Evolutionary conservation across 2,888 invertebrate genomes (phyloP).

Genomic region (Nymphalis urticae): DNA sequence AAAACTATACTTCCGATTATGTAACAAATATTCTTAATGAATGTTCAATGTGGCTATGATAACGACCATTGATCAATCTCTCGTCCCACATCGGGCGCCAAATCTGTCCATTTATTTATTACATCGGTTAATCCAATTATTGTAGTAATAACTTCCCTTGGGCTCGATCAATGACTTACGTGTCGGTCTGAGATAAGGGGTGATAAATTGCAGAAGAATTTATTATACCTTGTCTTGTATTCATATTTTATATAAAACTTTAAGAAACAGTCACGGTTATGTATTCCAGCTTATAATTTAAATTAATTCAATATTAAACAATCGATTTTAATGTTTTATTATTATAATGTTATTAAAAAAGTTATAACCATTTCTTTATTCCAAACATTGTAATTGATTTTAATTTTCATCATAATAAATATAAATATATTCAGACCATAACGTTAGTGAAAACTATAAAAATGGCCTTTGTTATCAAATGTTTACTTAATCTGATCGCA

Average conservation of each 20-base stretch:
- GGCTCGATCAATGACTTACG: constrained; percentile 42
- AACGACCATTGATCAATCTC: neutral
- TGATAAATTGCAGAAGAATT: constrained; percentile 3
- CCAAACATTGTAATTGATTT: too few species aligned
- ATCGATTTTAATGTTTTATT: too few species aligned
- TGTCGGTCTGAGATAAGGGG: constrained; percentile 7
- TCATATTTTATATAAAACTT: neutral
- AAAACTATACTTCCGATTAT: neutral
- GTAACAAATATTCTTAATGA: neutral
- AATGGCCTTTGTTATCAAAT: neutral
- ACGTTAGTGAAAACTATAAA: neutral
- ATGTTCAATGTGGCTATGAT: neutral
- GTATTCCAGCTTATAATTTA: neutral
- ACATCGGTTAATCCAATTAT: constrained; percentile 36
- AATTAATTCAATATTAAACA: neutral
- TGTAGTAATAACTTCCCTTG: constrained; percentile 18
- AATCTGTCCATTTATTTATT: constrained; percentile 46
- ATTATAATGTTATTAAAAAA: too few species aligned
- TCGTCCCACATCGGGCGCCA: constrained; percentile 52
- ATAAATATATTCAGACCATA: neutral
- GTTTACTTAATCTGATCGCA: neutral
- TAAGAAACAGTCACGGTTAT: neutral
- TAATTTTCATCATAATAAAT: too few species aligned
- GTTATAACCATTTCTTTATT: too few species aligned
- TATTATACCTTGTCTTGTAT: neutral